Conservation (phyloP, 2,113 vertebrate species). For the Syngnathoides biaculeatus region DNA sequence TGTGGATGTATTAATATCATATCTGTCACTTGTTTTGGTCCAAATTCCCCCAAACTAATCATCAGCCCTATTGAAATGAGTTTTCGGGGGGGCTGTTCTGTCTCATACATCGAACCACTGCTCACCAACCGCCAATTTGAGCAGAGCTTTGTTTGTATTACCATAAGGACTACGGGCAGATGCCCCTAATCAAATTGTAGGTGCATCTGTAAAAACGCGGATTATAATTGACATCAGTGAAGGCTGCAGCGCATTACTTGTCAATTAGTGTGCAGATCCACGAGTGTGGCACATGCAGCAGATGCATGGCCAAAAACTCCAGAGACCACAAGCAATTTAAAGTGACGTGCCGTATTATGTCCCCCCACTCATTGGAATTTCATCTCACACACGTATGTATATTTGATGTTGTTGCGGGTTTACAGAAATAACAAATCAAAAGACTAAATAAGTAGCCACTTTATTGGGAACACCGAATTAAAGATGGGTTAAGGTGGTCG, state of each 20-base stretch:
- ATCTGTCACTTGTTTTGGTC: neutral
- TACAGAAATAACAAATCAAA: neutral
- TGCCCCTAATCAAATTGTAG: no score
- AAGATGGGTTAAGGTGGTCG: neutral
- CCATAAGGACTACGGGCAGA: no score
- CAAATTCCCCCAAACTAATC: neutral
- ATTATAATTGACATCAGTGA: no score
- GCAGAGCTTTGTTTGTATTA: no score
- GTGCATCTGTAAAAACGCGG: no score
- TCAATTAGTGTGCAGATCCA: no score
- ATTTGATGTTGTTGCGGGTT: conserved; percentile 31
- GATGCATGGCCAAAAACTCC: neutral
- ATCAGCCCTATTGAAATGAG: no score
- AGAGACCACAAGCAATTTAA: neutral
- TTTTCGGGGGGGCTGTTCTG: no score
- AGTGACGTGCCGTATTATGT: neutral
- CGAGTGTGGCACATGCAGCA: no score
- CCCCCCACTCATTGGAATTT: conserved; percentile 22
- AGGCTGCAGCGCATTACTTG: no score
- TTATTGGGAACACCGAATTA: neutral
- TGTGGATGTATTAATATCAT: neutral
- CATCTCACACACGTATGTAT: conserved; percentile 16
- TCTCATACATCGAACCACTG: no score
- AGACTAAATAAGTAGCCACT: neutral
- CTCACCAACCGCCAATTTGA: no score